Evolutionary conservation across 1,140 invertebrate species (phyloP).

Genomic region (Drosophila trapezifrons): DNA sequence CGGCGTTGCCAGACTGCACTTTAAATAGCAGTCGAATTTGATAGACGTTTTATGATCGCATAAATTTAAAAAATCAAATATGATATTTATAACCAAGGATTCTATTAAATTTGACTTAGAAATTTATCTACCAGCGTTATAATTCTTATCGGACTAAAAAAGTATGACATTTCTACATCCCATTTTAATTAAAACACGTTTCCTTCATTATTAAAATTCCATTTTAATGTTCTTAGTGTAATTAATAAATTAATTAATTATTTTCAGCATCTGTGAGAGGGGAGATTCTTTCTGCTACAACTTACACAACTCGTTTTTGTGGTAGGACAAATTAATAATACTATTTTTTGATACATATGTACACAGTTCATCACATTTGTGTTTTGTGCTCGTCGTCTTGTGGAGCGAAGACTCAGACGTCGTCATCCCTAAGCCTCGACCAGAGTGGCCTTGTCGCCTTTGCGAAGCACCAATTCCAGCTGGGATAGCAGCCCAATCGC

Average conservation of each 20-base stretch:
- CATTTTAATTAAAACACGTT: neutral
- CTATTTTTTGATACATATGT: constrained; percentile 65
- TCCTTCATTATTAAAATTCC: constrained; percentile 7
- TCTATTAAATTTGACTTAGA: neutral
- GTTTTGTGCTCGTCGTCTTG: constrained; percentile 42
- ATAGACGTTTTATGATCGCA: too few relatives aligned
- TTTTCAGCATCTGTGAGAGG: constrained; percentile 53
- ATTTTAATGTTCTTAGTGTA: constrained; percentile 26
- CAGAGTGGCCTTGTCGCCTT: constrained; percentile 69
- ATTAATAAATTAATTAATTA: constrained; percentile 71
- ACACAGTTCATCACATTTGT: constrained; percentile 76
- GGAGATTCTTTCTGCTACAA: constrained; percentile 22
- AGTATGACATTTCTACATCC: too few relatives aligned
- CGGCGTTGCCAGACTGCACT: neutral
- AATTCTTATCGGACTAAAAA: neutral
- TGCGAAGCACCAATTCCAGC: constrained; percentile 71
- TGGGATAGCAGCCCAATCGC: constrained; percentile 79
- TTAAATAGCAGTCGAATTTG: too few relatives aligned
- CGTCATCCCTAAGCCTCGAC: constrained; percentile 48
- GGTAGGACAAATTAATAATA: constrained; percentile 63
- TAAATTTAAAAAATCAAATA: too few relatives aligned
- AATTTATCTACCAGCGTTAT: too few relatives aligned
- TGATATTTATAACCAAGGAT: neutral
- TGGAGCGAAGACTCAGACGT: neutral
- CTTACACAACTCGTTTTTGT: constrained; percentile 28